Conservation (phyloP, 2,888 invertebrate species). For the Odontothrips loti region DNA sequence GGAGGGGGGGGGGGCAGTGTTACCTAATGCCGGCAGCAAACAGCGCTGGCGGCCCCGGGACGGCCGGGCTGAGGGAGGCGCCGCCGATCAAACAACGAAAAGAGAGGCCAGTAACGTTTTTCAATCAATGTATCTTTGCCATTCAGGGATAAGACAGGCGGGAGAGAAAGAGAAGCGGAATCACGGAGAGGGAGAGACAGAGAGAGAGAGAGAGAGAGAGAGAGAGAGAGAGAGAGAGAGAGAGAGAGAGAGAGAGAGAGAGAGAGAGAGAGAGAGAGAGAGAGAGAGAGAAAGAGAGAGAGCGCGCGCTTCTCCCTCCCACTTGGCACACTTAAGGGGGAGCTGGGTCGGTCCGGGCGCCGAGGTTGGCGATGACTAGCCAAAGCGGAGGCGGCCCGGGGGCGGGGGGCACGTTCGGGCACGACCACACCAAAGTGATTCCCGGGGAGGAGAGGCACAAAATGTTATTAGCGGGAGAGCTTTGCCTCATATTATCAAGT, state of each 20-base stretch:
- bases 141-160: too few relatives aligned
- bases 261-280: background rate
- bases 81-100: too few relatives aligned
- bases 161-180: background rate
- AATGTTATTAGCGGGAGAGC: conserved; percentile 22
- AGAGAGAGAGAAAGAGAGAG: background rate
- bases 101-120: too few relatives aligned
- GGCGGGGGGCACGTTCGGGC: background rate
- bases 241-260: background rate
- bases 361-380: too few relatives aligned
- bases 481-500: conserved; percentile 25
- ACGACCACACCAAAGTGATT: conserved; percentile 22
- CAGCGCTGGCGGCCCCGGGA: too few relatives aligned
- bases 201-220: background rate
- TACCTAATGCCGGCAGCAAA: too few relatives aligned
- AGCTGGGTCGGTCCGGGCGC: background rate
- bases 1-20: background rate
- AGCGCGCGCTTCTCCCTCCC: too few relatives aligned
- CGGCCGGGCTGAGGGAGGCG: too few relatives aligned
- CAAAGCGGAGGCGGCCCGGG: background rate
- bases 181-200: too few relatives aligned
- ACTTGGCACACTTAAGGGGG: background rate
- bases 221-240: background rate
- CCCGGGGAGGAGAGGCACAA: conserved; percentile 11
- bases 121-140: too few relatives aligned